Evolutionary conservation across 2,113 vertebrate genomes (phyloP).

Genomic region (Anoura caudifer): DNA sequence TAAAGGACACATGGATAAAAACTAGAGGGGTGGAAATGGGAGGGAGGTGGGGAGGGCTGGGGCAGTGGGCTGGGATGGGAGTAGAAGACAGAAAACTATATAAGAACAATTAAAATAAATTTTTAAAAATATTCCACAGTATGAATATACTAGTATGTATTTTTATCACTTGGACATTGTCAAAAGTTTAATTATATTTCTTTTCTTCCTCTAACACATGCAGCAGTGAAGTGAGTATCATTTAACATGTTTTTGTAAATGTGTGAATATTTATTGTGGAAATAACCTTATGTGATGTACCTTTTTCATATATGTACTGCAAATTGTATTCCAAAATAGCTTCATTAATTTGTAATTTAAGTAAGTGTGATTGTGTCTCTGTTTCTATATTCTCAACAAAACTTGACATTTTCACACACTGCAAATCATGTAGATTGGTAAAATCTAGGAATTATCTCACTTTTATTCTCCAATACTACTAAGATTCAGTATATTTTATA

Average conservation of each 20-base stretch:
- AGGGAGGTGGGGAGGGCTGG: too few species aligned
- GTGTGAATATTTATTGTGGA: not conserved
- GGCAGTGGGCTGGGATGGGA: too few species aligned
- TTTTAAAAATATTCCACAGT: not conserved
- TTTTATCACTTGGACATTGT: not conserved
- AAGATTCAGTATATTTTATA: not conserved
- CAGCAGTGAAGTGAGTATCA: not conserved
- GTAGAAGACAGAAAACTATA: too few species aligned
- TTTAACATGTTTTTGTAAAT: not conserved
- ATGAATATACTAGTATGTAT: not conserved
- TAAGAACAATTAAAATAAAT: too few species aligned
- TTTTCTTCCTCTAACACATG: not conserved
- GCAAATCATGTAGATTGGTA: not conserved
- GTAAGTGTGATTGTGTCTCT: not conserved
- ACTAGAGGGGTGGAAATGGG: too few species aligned
- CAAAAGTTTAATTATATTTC: not conserved
- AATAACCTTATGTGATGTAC: not conserved
- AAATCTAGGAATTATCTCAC: not conserved
- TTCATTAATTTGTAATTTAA: not conserved
- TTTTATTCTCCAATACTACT: not conserved
- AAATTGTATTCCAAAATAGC: not conserved
- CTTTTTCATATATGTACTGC: too few species aligned
- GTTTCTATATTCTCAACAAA: not conserved
- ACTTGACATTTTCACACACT: not conserved
- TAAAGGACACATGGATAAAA: too few species aligned